These are phyloP conservation scores for Scleropages formosus DNA, from an alignment of 2,797 vertebrate species.

Conservation along the genomic window DNA sequence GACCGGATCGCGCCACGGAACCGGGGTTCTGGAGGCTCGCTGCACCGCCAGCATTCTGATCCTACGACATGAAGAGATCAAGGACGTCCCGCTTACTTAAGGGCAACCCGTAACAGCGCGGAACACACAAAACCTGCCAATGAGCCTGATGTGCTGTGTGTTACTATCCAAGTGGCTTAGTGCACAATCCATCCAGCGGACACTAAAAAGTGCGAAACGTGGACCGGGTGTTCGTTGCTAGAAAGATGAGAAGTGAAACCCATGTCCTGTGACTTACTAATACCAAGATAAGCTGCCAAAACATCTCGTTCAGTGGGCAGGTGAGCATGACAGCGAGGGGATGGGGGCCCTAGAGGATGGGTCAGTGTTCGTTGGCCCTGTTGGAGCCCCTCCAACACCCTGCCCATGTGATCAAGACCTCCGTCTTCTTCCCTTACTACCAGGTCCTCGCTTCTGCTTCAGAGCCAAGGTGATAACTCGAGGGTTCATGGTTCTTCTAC, in stretches of 20 bases:
- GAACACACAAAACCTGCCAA: slow-evolving; percentile 34
- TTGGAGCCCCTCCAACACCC: slow-evolving; percentile 39
- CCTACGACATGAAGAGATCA: slow-evolving; percentile 50
- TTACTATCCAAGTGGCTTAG: slow-evolving; percentile 2
- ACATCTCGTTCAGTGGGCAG: slow-evolving; percentile 31
- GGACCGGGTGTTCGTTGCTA: too few species aligned
- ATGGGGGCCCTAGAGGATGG: slow-evolving; percentile 43
- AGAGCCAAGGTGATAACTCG: background rate
- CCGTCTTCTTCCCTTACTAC: background rate
- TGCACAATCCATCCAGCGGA: background rate
- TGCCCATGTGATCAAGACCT: slow-evolving; percentile 27
- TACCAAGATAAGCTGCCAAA: slow-evolving; percentile 8
- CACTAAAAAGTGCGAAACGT: too few species aligned
- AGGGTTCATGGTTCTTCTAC: background rate
- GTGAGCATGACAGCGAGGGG: slow-evolving; percentile 25
- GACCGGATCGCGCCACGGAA: slow-evolving; percentile 50
- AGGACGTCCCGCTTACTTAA: slow-evolving; percentile 12
- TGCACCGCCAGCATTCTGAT: slow-evolving; percentile 62
- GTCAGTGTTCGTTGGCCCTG: too few species aligned
- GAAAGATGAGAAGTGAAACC: background rate
- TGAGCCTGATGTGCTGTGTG: slow-evolving; percentile 36
- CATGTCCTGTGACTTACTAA: background rate
- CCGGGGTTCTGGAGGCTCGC: slow-evolving; percentile 67
- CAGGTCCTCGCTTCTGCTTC: slow-evolving; percentile 5
- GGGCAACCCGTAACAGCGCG: background rate